Percentiles rank a stretch among this genome's conserved stretches.
These are phyloP conservation scores for Ameiurus melas DNA, from an alignment of 2,113 vertebrate genomes.

Conservation along the genomic window DNA sequence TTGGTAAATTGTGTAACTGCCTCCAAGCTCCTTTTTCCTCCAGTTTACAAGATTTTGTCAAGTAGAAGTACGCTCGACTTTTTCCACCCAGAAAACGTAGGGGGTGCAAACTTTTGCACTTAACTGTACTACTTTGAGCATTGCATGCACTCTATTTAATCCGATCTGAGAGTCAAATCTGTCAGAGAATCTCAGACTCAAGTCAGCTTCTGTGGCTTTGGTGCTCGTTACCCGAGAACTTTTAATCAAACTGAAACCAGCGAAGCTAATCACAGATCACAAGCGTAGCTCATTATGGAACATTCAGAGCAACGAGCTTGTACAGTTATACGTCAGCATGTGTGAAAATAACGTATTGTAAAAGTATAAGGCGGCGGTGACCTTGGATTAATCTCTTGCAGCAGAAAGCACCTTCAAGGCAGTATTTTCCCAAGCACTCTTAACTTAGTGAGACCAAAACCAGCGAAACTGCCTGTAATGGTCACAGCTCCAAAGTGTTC, in stretches of 20 bases:
- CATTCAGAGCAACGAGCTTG: neutral
- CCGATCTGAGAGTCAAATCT: slow-evolving; percentile 45
- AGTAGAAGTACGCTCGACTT: too few relatives aligned
- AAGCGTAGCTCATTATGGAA: neutral
- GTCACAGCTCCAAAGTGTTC: neutral
- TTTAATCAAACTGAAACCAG: slow-evolving; percentile 28
- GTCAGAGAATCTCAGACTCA: neutral
- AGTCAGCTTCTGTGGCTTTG: neutral
- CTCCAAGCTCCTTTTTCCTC: neutral
- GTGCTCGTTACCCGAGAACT: neutral
- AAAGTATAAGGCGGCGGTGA: neutral
- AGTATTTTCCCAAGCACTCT: neutral
- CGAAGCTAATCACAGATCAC: neutral
- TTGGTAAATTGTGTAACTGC: neutral
- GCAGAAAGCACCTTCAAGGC: neutral
- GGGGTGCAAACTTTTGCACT: neutral
- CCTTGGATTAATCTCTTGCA: neutral
- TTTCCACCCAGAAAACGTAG: neutral
- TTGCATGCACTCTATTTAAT: neutral
- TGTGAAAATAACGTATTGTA: neutral
- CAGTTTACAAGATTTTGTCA: too few relatives aligned
- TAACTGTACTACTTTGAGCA: neutral
- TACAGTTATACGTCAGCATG: neutral
- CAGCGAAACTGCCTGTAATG: neutral
- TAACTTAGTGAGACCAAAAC: neutral